Base-by-base conservation (phyloP, 2,888 invertebrate genomes). In the Osmoderma eremita region DNA sequence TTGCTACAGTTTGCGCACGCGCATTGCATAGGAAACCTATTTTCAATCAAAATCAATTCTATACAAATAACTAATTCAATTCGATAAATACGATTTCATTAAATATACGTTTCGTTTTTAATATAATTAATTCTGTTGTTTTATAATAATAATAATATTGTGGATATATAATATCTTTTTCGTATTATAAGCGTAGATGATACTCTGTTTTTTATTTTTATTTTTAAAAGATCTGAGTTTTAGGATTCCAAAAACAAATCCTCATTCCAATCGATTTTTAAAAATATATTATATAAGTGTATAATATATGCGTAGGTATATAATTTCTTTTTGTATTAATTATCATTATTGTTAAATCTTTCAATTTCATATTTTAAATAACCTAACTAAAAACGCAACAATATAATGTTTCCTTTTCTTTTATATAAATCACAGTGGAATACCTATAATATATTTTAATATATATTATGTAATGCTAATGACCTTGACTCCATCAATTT, bases 351-450 rank as follows among this genome's bases (percentile, higher is more conserved):
- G 18, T 48, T 48, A 48, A 48, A 48, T 17, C 20, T 48, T 30
- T 30, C 30, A 30, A 30, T 30, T 30, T 30, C 6, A 2, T 20
- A 48, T 48, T 48, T 41, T 41, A 13, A 41, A n/a, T 56, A 20
- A 56, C 20, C 39, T 56, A 56, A 56, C 50, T 51, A 54, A 56
- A 56, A 56, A 56, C 24, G 56, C 41, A 56, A 54, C 53, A 53
- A 17, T 18, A 38, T 56, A 22, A n/a, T n/a, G n/a, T n/a, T n/a
- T 30, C 6, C 30, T 3, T 30, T 30, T 6, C 6, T 42, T 50
- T 56, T 56, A 56, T 56, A 56, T 41, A 41, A 54, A 56, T 56
- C 56, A 56, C 56, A 56, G 56, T 56, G 13, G 20, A 41, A 56
- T 56, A 56, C 56, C 41, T 56, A 56, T 56, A 56, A 53, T 24